Evolutionary conservation across 2,113 vertebrate species (phyloP), one percentile per base, ranked within the genome.

Genomic region (Atrichornis clamosus): DNA sequence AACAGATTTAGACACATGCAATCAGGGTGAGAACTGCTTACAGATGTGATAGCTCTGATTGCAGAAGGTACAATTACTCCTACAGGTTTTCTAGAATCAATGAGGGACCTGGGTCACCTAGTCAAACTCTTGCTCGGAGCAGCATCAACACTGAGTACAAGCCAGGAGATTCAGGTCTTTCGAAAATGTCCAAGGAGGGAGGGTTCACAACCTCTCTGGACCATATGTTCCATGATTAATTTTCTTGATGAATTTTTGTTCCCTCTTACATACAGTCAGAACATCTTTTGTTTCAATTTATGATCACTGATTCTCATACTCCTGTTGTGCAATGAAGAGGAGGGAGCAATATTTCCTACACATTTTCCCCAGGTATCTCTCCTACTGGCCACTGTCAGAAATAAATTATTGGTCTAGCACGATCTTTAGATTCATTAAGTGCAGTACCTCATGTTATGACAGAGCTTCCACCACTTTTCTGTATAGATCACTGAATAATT

Each of bases 31-130:
- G 62, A 84, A 91, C 70, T 69, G 63, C 70, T 93, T 50, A n/a
- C 74, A 82, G 67, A 83, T 24, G 23, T 44, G 81, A 87, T 46
- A 91, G 63, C 46, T 68, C 68, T 94, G 87, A 93, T 64, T 87
- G 79, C 89, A 69, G 84, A 90, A 89, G 19, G 30, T 74, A 85
- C 78, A 77, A 89, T 94, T 85, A 78, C 55, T 91, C 62, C 81
- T 80, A 33, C 15, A 62, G 22, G 15, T 11, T 85, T 94, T 85
- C 77, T 53, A 89, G 81, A 95, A 65, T 80, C 80, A 84, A 9
- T 58, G 88, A 90, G 22, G 41, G 68, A 87, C 76, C 47, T 67
- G 27, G 58, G 79, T 95, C 59, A 94, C 59, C 50, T 35, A 52
- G 68, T 63, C 76, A 47, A 86, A 84, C 21, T 67, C n/a, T 13